Conservation (phyloP, 2,888 invertebrate species). For the Lithosia quadra region DNA sequence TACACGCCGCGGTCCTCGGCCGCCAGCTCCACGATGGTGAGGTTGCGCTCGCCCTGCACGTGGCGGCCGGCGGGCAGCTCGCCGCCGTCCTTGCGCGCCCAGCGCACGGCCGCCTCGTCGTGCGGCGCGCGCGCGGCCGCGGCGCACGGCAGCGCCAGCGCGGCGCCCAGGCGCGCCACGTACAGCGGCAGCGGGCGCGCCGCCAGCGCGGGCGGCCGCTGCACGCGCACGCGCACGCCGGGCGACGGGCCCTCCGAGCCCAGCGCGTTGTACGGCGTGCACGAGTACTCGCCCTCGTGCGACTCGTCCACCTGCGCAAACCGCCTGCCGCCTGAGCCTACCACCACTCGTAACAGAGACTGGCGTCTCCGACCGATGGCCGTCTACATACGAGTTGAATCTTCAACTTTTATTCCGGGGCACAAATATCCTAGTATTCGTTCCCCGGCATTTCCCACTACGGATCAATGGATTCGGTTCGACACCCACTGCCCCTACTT, state of each 20-base stretch:
- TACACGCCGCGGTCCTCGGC: constrained; percentile 96
- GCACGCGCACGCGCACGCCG: constrained; percentile 93
- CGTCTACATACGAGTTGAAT: too few relatives aligned
- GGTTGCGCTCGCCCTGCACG: constrained; percentile 90
- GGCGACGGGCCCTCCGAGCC: constrained; percentile 95
- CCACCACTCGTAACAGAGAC: too few relatives aligned
- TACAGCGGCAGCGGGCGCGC: constrained; percentile 94
- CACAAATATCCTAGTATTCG: too few relatives aligned
- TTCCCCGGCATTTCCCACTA: too few relatives aligned
- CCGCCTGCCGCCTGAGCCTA: too few relatives aligned
- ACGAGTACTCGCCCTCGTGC: constrained; percentile 95
- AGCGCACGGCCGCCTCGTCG: constrained; percentile 53
- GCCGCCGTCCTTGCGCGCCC: constrained; percentile 90
- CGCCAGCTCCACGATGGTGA: constrained; percentile 93
- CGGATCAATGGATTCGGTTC: too few relatives aligned
- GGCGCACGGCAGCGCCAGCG: constrained; percentile 94
- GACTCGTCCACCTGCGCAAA: constrained; percentile 92
- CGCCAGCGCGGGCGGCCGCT: constrained; percentile 94
- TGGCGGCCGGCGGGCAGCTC: constrained; percentile 90
- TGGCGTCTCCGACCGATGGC: too few relatives aligned
- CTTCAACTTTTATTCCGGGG: too few relatives aligned
- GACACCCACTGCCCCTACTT: too few relatives aligned
- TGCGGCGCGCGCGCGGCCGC: constrained; percentile 87
- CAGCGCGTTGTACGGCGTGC: constrained; percentile 96
- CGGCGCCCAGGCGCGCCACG: constrained; percentile 93